Evolutionary conservation across 2,113 vertebrate species (phyloP).

Genomic region (Passer domesticus): DNA sequence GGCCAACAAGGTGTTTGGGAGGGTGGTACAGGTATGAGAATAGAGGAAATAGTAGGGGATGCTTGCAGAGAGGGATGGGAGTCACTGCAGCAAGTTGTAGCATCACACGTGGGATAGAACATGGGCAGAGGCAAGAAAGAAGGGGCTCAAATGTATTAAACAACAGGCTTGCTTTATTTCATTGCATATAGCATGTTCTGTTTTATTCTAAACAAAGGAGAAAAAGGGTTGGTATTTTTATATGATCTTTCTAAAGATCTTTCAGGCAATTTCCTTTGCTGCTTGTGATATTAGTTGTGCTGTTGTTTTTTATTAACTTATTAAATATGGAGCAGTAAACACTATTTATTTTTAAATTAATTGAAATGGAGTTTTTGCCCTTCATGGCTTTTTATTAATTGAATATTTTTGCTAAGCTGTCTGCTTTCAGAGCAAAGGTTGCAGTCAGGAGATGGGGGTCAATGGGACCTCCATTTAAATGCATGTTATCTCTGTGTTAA

Average conservation of each 20-base stretch:
- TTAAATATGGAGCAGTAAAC: constrained; percentile 41
- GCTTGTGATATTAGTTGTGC: not conserved
- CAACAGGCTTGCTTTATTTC: not conserved
- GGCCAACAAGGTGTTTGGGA: not conserved
- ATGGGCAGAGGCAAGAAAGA: not conserved
- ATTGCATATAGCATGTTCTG: not conserved
- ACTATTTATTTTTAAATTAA: constrained; percentile 40
- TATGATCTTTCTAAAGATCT: not conserved
- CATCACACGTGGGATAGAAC: not conserved
- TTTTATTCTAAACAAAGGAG: not conserved
- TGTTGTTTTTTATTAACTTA: constrained; percentile 36
- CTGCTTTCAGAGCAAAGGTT: constrained; percentile 18
- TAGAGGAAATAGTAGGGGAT: not conserved
- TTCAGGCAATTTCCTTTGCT: not conserved
- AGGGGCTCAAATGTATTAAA: not conserved
- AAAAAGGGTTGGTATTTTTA: not conserved
- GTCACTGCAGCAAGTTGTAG: not conserved
- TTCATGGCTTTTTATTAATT: constrained; percentile 47
- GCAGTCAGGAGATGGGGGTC: constrained; percentile 1
- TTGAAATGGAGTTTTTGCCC: constrained; percentile 27
- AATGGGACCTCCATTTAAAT: constrained; percentile 19
- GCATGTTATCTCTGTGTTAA: constrained; percentile 41
- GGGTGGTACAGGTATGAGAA: not conserved
- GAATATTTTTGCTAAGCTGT: constrained; percentile 36
- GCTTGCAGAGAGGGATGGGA: not conserved